Evolutionary conservation across 2,888 invertebrate species (phyloP).

Genomic region (Smittia aterrima): DNA sequence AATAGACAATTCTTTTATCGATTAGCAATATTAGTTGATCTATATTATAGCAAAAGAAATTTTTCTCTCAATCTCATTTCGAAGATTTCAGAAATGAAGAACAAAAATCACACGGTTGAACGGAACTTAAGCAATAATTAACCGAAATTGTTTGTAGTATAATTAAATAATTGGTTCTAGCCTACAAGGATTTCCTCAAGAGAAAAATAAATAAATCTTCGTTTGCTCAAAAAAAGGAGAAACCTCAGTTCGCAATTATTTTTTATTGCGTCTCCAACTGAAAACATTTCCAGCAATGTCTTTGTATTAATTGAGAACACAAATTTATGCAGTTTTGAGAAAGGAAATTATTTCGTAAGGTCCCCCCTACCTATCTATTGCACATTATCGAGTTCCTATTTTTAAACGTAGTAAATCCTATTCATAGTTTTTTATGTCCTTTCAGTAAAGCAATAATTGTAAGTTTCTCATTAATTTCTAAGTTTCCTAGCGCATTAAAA

Average conservation of each 20-base stretch:
- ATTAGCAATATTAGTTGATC: not conserved
- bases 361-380: constrained; percentile 32
- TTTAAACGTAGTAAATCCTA: not conserved
- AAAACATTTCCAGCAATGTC: not conserved
- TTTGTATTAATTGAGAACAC: not conserved
- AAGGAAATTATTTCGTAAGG: not conserved
- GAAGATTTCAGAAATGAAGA: not conserved
- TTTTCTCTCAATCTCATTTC: not conserved
- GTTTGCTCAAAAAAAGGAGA: not conserved
- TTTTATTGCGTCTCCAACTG: not conserved
- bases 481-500: constrained; percentile 25
- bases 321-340: not conserved
- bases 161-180: constrained; percentile 39
- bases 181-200: constrained; percentile 30
- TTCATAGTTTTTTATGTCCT: constrained; percentile 1
- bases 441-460: constrained; percentile 17
- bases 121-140: constrained; percentile 16
- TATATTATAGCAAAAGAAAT: constrained; percentile 8
- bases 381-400: constrained; percentile 31
- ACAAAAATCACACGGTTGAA: not conserved
- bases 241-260: too few species aligned
- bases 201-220: constrained; percentile 25
- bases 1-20: constrained; percentile 13
- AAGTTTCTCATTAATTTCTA: constrained; percentile 15
- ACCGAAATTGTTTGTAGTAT: not conserved